Conservation (phyloP, 2,797 vertebrate genomes). For the Poecilia velifera region DNA sequence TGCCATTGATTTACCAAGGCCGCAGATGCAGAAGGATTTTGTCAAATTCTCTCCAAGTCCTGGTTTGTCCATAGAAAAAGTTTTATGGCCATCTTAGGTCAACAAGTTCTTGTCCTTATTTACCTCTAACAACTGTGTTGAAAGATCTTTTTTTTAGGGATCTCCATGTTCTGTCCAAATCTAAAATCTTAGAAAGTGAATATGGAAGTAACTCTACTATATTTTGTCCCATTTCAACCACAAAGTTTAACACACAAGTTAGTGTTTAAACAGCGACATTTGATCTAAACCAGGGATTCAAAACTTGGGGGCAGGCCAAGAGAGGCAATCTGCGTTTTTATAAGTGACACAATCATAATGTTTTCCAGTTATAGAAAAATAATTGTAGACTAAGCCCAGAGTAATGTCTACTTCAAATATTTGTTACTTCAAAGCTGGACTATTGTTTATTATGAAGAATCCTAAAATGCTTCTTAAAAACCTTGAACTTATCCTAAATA, state of each 20-base stretch:
- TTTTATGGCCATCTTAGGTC: constrained; percentile 42
- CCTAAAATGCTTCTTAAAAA: neutral
- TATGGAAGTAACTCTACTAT: neutral
- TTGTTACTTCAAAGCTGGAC: neutral
- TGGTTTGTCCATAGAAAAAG: neutral
- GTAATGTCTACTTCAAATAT: neutral
- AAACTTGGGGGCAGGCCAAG: neutral
- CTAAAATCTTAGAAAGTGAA: neutral
- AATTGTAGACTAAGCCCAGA: neutral
- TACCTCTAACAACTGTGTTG: neutral
- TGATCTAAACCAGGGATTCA: neutral
- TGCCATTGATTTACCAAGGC: constrained; percentile 60
- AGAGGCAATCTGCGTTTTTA: neutral
- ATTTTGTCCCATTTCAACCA: neutral
- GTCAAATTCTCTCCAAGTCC: constrained; percentile 57
- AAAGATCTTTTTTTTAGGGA: neutral
- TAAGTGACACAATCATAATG: neutral
- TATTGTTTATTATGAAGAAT: neutral
- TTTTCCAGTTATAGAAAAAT: neutral
- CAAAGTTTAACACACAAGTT: neutral
- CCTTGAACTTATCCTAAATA: neutral
- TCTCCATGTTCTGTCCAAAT: neutral
- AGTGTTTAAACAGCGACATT: neutral
- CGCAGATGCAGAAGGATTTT: constrained; percentile 65
- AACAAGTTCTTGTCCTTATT: constrained; percentile 29